Evolutionary conservation across 2,113 vertebrate genomes (phyloP).

Genomic region (Taxidea taxus): DNA sequence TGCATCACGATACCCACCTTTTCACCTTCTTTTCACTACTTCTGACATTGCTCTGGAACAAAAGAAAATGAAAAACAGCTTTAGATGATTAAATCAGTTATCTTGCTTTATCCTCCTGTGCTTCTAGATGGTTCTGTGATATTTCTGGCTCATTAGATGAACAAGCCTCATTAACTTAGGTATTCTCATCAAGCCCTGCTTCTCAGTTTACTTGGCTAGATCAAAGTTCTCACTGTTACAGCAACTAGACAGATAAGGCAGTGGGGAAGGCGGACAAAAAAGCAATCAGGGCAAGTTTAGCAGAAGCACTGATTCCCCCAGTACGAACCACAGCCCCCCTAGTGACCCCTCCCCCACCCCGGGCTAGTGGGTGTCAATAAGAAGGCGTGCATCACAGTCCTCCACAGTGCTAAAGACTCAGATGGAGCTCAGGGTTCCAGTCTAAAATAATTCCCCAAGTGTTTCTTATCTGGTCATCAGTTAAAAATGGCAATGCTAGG

Average conservation of each 20-base stretch:
- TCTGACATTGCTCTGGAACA: not conserved
- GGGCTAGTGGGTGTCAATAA: not conserved
- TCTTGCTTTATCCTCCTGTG: not conserved
- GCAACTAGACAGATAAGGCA: not conserved
- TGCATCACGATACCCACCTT: constrained; percentile 49
- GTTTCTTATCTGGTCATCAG: not conserved
- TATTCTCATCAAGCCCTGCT: not conserved
- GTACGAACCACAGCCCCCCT: not conserved
- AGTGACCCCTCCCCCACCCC: not conserved
- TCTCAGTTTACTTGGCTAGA: not conserved
- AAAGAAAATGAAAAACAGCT: constrained; percentile 24
- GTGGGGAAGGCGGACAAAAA: not conserved
- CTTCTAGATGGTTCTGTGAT: not conserved
- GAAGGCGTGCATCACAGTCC: not conserved
- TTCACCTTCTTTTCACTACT: not conserved
- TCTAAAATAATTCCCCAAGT: not conserved
- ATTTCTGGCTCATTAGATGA: not conserved
- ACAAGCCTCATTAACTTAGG: not conserved
- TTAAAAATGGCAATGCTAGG: not conserved
- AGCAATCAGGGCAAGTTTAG: not conserved
- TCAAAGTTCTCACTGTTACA: not conserved
- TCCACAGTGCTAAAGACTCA: not conserved
- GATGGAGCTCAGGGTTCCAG: not conserved
- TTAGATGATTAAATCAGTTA: not conserved
- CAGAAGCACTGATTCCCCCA: not conserved